These are phyloP conservation scores for Prunella fulvescens DNA, from an alignment of 2,113 vertebrate genomes.

Conservation along the genomic window DNA sequence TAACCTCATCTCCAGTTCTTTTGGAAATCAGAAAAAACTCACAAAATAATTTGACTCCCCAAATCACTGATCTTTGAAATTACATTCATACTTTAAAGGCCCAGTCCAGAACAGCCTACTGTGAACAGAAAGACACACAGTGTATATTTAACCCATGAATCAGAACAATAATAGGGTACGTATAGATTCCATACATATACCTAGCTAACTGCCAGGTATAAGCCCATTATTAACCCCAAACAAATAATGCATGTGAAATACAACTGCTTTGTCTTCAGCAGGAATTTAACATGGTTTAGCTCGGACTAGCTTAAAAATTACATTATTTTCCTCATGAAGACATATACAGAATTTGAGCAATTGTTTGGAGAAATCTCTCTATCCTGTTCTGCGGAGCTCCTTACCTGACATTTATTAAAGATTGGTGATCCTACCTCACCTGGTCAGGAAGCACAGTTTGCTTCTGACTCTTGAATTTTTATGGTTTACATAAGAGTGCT, in stretches of 20 bases:
- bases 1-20: neutral
- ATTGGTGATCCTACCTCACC: neutral
- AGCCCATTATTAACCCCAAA: neutral
- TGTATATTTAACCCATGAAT: neutral
- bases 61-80: neutral
- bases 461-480: neutral
- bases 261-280: neutral
- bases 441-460: neutral
- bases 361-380: neutral
- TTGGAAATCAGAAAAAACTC: neutral
- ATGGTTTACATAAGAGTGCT: neutral
- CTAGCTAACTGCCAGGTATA: neutral
- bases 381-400: neutral
- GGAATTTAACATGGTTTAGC: neutral
- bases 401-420: neutral
- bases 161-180: neutral
- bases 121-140: neutral
- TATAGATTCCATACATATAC: neutral
- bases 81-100: neutral
- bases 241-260: neutral
- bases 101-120: neutral
- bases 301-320: neutral
- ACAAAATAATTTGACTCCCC: neutral
- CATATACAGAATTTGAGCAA: neutral
- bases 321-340: neutral